phyloP scores from a whole-genome alignment of 2,888 invertebrate species.

The Rhagonycha lutea region DNA sequence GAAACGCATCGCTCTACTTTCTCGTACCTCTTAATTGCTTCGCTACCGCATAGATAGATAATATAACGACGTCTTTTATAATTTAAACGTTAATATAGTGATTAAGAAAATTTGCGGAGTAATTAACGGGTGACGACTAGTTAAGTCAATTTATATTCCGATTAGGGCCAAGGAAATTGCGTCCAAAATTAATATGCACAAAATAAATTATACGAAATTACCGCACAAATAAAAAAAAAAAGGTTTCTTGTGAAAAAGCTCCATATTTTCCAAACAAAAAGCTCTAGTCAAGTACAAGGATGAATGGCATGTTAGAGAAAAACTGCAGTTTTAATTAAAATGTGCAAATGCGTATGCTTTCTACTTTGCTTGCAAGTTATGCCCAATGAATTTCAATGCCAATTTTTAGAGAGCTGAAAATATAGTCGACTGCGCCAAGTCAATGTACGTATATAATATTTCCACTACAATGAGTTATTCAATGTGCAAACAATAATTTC shows the following conservation, averaged over 20 bases:
- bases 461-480: not conserved
- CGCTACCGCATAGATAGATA: not conserved
- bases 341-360: conserved; percentile 11
- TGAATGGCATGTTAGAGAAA: not conserved
- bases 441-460: conserved; percentile 6
- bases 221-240: not conserved
- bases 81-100: not conserved
- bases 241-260: not conserved
- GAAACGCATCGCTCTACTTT: not conserved
- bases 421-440: conserved; percentile 1
- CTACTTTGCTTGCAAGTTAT: conserved; percentile 10
- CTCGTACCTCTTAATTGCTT: not conserved
- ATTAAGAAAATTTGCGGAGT: not conserved
- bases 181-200: not conserved
- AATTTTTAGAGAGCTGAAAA: conserved; percentile 1
- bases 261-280: not conserved
- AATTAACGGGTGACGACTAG: not conserved
- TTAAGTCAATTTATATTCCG: not conserved
- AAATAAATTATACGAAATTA: not conserved
- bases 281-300: not conserved
- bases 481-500: not conserved
- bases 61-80: not conserved
- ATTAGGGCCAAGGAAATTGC: not conserved
- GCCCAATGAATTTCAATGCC: conserved; percentile 11
- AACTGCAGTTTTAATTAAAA: conserved; percentile 15